Percentiles rank a stretch among this genome's conserved stretches.
Conservation (phyloP, 2,113 vertebrate species). For the Pimephales promelas region DNA sequence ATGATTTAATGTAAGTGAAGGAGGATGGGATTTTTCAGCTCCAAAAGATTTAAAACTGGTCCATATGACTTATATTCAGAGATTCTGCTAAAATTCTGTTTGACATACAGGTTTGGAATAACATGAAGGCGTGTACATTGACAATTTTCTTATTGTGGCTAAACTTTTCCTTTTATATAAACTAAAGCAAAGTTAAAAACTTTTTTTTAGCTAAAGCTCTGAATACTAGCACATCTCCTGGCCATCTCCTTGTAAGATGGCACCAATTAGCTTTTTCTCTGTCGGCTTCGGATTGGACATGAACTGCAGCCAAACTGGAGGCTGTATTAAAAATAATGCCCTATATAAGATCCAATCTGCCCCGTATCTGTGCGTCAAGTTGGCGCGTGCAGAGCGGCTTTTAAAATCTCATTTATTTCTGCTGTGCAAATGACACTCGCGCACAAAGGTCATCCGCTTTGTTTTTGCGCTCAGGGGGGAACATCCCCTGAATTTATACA, state of each 20-base stretch:
- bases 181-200: neutral
- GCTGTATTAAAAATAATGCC: constrained; percentile 65
- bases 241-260: constrained; percentile 19
- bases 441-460: constrained; percentile 67
- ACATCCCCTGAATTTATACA: constrained; percentile 70
- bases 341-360: constrained; percentile 58
- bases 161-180: neutral
- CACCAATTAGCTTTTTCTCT: constrained; percentile 46
- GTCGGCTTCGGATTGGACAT: constrained; percentile 39
- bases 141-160: neutral
- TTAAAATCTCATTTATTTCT: constrained; percentile 65
- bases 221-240: neutral
- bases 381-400: constrained; percentile 60
- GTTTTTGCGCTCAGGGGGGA: constrained; percentile 68
- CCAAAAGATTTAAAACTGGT: neutral
- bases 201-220: constrained; percentile 14
- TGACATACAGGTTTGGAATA: neutral
- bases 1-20: neutral
- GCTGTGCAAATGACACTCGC: constrained; percentile 60
- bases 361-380: constrained; percentile 53
- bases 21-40: neutral
- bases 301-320: constrained; percentile 48
- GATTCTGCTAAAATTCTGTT: too few relatives aligned
- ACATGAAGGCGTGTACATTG: neutral
- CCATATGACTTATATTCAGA: neutral